phyloP scores from a whole-genome alignment of 30 jellyfish, hydroid and myxozoan genomes.

The Cassiopea andromeda region DNA sequence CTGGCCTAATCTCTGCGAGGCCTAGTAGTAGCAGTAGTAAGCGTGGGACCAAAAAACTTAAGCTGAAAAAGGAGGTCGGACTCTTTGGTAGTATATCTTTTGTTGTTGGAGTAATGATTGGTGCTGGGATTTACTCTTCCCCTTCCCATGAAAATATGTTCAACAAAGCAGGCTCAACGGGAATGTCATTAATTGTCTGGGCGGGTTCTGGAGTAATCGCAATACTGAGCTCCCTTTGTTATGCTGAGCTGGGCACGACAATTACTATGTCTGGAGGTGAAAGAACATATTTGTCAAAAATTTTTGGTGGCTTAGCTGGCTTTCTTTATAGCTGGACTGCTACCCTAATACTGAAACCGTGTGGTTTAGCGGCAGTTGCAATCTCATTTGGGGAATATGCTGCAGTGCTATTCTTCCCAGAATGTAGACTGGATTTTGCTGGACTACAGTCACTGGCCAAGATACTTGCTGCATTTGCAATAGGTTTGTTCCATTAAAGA shows the following conservation, averaged over 20 bases:
- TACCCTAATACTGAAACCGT: conserved; percentile 81
- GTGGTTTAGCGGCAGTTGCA: conserved; percentile 94
- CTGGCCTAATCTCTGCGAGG: conserved; percentile 59
- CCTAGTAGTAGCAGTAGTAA: conserved; percentile 19
- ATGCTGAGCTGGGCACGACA: conserved; percentile 97
- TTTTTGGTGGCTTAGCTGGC: conserved; percentile 89
- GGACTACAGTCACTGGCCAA: conserved; percentile 57
- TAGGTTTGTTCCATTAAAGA: conserved; percentile 41
- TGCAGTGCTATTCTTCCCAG: conserved; percentile 85
- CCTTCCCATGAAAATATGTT: conserved; percentile 86
- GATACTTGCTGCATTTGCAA: conserved; percentile 66
- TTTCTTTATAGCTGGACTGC: conserved; percentile 96
- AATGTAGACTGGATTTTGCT: conserved; percentile 48
- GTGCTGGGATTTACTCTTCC: conserved; percentile 97
- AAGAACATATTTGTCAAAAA: conserved; percentile 80
- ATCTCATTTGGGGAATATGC: conserved; percentile 91
- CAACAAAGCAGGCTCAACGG: conserved; percentile 86
- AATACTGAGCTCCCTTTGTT: conserved; percentile 89
- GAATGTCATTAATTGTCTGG: conserved; percentile 91
- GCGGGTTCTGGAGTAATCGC: conserved; percentile 93
- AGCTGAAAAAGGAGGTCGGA: conserved; percentile 83
- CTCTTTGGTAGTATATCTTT: conserved; percentile 91
- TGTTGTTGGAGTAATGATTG: conserved; percentile 98
- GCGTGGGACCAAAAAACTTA: conserved; percentile 62
- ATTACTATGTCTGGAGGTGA: conserved; percentile 96